Conservation (phyloP, 2,113 vertebrate species). For the zebrafish (Danio rerio) region DNA sequence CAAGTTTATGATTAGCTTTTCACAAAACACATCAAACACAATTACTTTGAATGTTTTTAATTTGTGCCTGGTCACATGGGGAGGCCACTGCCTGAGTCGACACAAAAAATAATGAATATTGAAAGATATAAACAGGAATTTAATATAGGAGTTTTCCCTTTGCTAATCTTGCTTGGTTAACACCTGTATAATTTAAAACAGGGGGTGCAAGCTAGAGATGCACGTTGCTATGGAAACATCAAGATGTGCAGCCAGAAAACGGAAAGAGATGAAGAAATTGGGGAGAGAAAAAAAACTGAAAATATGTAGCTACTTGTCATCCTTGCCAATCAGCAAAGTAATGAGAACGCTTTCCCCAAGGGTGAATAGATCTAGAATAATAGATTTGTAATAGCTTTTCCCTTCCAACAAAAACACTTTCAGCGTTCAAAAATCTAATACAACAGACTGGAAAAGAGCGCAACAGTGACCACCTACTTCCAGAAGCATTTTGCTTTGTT, state of each 20-base stretch:
- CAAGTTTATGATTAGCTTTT: not conserved
- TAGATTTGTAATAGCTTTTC: constrained; percentile 67
- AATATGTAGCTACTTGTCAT: constrained; percentile 63
- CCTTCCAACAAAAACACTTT: constrained; percentile 60
- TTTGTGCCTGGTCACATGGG: constrained; percentile 8
- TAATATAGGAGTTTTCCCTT: constrained; percentile 30
- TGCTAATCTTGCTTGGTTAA: constrained; percentile 47
- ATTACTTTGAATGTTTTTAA: not conserved
- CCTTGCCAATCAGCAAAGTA: constrained; percentile 63
- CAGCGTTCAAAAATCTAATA: constrained; percentile 56
- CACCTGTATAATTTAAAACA: constrained; percentile 44
- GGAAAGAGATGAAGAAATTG: constrained; percentile 46
- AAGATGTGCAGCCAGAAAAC: constrained; percentile 51
- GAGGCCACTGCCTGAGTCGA: constrained; percentile 6
- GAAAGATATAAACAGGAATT: constrained; percentile 26
- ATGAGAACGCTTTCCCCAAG: constrained; percentile 62
- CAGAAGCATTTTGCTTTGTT: not conserved
- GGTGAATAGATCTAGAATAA: constrained; percentile 64
- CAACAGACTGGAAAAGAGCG: constrained; percentile 55
- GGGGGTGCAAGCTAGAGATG: constrained; percentile 50
- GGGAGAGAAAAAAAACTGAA: constrained; percentile 26
- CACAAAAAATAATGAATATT: constrained; percentile 23
- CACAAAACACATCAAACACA: not conserved
- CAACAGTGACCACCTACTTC: constrained; percentile 11
- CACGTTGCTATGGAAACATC: constrained; percentile 63